phyloP scores from a whole-genome alignment of 2,888 invertebrate genomes.

The Oscheius sp. region DNA sequence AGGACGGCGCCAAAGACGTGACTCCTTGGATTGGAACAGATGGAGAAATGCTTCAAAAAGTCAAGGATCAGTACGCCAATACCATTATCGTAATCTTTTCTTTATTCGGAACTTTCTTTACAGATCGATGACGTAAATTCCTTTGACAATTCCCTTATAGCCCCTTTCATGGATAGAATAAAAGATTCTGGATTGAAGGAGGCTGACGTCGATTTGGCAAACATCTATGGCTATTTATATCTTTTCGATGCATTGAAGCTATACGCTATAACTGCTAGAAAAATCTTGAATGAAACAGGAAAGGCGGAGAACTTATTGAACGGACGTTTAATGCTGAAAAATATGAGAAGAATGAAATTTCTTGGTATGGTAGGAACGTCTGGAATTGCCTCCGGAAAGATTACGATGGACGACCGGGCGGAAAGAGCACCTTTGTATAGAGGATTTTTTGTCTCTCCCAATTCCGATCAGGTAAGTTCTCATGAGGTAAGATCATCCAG shows the following conservation, averaged over 20 bases:
- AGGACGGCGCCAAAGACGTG: slow-evolving; percentile 65
- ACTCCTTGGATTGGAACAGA: slow-evolving; percentile 68
- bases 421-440: slow-evolving; percentile 55
- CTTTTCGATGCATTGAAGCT: slow-evolving; percentile 57
- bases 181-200: slow-evolving; percentile 51
- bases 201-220: slow-evolving; percentile 51
- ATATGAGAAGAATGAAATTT: slow-evolving; percentile 63
- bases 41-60: slow-evolving; percentile 66
- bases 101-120: too few species aligned
- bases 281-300: slow-evolving; percentile 56
- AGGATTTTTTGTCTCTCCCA: slow-evolving; percentile 55
- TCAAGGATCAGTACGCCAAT: slow-evolving; percentile 66
- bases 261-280: slow-evolving; percentile 60
- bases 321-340: slow-evolving; percentile 63
- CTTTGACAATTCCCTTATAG: slow-evolving; percentile 53
- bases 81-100: slow-evolving; percentile 62
- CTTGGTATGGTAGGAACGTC: slow-evolving; percentile 55
- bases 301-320: slow-evolving; percentile 55
- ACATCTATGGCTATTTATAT: slow-evolving; percentile 57
- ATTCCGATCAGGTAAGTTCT: slow-evolving; percentile 38
- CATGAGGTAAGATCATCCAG: too few species aligned
- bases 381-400: slow-evolving; percentile 49
- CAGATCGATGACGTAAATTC: slow-evolving; percentile 59
- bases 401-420: slow-evolving; percentile 54
- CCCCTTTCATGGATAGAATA: slow-evolving; percentile 53